Percentiles rank a stretch among this genome's conserved stretches.
These are phyloP conservation scores for Euglossa dilemma DNA, from an alignment of 1,140 invertebrate genomes.

Conservation along the genomic window DNA sequence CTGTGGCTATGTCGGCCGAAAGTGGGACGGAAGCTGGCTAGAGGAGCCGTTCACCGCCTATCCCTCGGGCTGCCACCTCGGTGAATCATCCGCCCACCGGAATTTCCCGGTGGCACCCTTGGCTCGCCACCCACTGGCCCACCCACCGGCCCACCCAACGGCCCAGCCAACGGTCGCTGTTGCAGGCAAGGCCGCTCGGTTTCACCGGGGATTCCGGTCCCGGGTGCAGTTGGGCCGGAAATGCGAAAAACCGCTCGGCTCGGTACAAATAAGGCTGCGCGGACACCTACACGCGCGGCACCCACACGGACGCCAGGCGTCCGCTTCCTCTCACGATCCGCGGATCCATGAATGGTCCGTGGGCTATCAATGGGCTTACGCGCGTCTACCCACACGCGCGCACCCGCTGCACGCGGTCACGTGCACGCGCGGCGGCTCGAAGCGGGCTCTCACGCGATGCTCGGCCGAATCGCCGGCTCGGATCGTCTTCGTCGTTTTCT, in stretches of 20 bases:
- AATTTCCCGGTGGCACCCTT: constrained; percentile 13
- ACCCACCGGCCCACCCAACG: neutral
- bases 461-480: neutral
- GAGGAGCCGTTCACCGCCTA: constrained; percentile 19
- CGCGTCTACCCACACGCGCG: constrained; percentile 58
- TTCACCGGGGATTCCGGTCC: constrained; percentile 13
- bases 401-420: constrained; percentile 30
- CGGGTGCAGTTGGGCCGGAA: constrained; percentile 38
- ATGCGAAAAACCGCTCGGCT: constrained; percentile 55
- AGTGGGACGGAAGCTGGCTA: too few species aligned
- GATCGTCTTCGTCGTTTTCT: neutral
- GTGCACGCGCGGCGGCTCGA: constrained; percentile 49
- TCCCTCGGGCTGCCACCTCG: neutral
- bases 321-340: constrained; percentile 69
- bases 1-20: neutral
- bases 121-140: neutral
- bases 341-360: constrained; percentile 70
- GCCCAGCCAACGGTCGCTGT: neutral
- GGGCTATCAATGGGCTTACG: constrained; percentile 64
- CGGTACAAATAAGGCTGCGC: constrained; percentile 65
- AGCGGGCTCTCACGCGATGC: neutral
- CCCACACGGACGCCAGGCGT: constrained; percentile 40
- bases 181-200: constrained; percentile 23
- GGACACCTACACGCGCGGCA: constrained; percentile 53
- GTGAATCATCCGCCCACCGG: constrained; percentile 32